A percentile compares a stretch with the other conserved stretches of the same genome.
These are phyloP conservation scores for Ovibos moschatus DNA, from an alignment of 2,113 vertebrate species.

Conservation along the genomic window DNA sequence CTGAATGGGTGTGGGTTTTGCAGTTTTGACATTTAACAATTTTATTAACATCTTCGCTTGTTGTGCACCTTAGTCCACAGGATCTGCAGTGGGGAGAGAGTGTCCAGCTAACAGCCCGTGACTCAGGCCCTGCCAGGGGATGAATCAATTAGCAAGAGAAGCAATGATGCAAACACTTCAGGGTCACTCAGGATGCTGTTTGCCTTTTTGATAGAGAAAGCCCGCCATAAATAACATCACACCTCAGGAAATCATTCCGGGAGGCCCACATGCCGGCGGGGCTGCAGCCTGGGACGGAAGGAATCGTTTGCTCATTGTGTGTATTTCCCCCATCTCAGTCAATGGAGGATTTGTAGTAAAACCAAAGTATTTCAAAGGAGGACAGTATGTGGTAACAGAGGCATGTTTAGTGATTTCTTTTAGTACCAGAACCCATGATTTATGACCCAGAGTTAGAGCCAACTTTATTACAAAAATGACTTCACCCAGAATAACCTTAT, in stretches of 20 bases:
- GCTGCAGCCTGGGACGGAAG: slow-evolving; percentile 48
- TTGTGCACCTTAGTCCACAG: slow-evolving; percentile 19
- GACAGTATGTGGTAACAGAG: slow-evolving; percentile 71
- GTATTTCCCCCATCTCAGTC: slow-evolving; percentile 49
- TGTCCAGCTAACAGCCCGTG: slow-evolving; percentile 36
- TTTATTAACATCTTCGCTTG: slow-evolving; percentile 69
- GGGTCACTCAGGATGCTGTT: slow-evolving; percentile 68
- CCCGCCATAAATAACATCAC: slow-evolving; percentile 70
- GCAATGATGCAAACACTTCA: slow-evolving; percentile 63
- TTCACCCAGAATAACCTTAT: slow-evolving; percentile 78
- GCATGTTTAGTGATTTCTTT: slow-evolving; percentile 72
- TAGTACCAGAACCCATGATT: slow-evolving; percentile 77
- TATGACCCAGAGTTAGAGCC: slow-evolving; percentile 77
- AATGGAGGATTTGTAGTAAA: slow-evolving; percentile 75
- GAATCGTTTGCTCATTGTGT: slow-evolving; percentile 67
- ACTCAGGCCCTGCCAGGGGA: slow-evolving; percentile 59
- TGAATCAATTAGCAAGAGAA: slow-evolving; percentile 74
- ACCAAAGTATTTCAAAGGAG: slow-evolving; percentile 79
- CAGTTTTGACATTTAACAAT: slow-evolving; percentile 60
- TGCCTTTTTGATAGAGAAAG: slow-evolving; percentile 76
- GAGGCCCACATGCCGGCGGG: slow-evolving; percentile 56
- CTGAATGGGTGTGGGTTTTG: background rate
- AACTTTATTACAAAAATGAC: slow-evolving; percentile 83
- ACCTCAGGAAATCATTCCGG: slow-evolving; percentile 70
- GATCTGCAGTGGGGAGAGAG: background rate